A percentile compares a stretch with the other conserved stretches of the same genome.
phyloP scores from a whole-genome alignment of 2,797 vertebrate species.

The Odontamblyopus rebecca region DNA sequence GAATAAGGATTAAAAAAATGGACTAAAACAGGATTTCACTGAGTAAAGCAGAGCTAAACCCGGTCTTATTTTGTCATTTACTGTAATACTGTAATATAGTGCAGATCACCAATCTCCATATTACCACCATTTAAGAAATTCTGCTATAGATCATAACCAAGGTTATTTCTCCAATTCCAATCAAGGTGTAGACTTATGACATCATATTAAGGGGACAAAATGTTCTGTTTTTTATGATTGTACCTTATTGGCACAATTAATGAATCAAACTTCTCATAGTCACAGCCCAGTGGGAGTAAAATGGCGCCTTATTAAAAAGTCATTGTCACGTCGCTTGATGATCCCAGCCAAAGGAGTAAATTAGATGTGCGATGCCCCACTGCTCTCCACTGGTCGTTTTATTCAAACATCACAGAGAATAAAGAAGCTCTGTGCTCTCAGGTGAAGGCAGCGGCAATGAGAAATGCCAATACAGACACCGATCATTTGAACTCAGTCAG shows the following conservation, averaged over 20 bases:
- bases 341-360: conserved; percentile 57
- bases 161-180: too few relatives aligned
- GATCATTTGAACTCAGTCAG: conserved; percentile 2
- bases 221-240: conserved; percentile 29
- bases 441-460: conserved; percentile 20
- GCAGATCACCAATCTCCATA: too few relatives aligned
- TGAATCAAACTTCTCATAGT: conserved; percentile 66
- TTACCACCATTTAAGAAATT: too few relatives aligned
- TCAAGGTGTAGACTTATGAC: too few relatives aligned
- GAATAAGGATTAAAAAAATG: too few relatives aligned
- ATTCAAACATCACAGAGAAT: conserved; percentile 38
- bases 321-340: conserved; percentile 53
- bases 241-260: conserved; percentile 63
- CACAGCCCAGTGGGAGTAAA: conserved; percentile 60
- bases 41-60: too few relatives aligned
- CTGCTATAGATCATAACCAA: too few relatives aligned
- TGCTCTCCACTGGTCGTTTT: conserved; percentile 56
- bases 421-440: conserved; percentile 21
- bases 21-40: too few relatives aligned
- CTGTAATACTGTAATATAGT: too few relatives aligned
- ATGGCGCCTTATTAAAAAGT: conserved; percentile 73
- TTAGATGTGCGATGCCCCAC: conserved; percentile 63
- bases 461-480: conserved; percentile 11
- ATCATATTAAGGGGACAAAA: neutral
- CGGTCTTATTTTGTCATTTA: too few relatives aligned